Percentiles rank a stretch among this genome's conserved stretches.
These are phyloP conservation scores for Enteromius viviparus DNA, from an alignment of 2,797 vertebrate species.

Conservation along the genomic window DNA sequence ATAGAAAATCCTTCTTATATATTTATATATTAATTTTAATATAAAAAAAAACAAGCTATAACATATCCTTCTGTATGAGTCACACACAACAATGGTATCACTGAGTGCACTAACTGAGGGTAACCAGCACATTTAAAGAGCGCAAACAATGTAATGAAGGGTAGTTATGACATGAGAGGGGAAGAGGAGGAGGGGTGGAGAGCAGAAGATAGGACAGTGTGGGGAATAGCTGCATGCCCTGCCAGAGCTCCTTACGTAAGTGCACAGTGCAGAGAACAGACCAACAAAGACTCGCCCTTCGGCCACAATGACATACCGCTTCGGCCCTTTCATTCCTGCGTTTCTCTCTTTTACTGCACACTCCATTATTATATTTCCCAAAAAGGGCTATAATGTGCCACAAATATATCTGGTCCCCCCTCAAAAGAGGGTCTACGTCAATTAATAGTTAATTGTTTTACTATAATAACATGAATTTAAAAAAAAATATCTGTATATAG, in stretches of 20 bases:
- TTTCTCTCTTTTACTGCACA: background rate
- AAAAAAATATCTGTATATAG: background rate
- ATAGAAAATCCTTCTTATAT: too few species aligned
- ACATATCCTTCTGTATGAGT: background rate
- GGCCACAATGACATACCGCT: slow-evolving; percentile 51
- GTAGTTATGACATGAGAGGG: slow-evolving; percentile 14
- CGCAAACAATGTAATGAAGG: slow-evolving; percentile 55
- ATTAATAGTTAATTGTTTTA: background rate
- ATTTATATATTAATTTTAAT: background rate
- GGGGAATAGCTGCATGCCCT: slow-evolving; percentile 17
- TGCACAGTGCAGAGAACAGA: background rate
- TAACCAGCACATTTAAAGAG: slow-evolving; percentile 41
- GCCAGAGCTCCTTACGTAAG: slow-evolving; percentile 60
- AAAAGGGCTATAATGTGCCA: background rate
- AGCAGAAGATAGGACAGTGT: slow-evolving; percentile 6
- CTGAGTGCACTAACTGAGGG: background rate
- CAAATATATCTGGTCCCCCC: background rate
- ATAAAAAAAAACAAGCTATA: background rate
- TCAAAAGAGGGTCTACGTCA: background rate
- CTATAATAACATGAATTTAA: background rate
- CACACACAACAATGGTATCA: slow-evolving; percentile 3
- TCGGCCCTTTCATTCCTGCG: background rate
- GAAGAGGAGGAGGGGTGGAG: background rate
- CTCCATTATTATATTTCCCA: background rate
- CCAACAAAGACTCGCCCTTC: slow-evolving; percentile 53